Evolutionary conservation across 2,797 vertebrate genomes (phyloP).

Genomic region (Myoxocephalus aenaeus): DNA sequence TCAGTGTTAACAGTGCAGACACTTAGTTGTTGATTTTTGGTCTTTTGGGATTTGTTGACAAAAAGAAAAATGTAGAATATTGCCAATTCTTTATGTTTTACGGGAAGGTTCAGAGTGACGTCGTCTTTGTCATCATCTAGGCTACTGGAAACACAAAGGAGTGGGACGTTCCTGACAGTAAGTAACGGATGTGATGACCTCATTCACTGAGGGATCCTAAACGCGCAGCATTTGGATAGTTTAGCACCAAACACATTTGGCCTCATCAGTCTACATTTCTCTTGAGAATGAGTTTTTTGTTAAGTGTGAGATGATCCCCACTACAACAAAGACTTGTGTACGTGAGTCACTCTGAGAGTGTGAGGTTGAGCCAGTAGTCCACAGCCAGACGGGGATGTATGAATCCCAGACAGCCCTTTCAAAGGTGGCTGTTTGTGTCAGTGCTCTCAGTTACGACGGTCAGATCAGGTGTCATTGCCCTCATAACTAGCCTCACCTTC

Average conservation of each 20-base stretch:
- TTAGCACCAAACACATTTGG: constrained; percentile 15
- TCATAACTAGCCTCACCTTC: constrained; percentile 78
- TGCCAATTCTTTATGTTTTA: neutral
- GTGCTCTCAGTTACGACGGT: constrained; percentile 77
- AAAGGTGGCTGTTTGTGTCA: constrained; percentile 72
- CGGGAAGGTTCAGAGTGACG: neutral
- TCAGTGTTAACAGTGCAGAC: too few species aligned
- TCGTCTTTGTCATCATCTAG: constrained; percentile 24
- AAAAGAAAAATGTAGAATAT: neutral
- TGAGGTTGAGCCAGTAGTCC: constrained; percentile 49
- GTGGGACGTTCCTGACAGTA: constrained; percentile 17
- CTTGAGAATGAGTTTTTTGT: constrained; percentile 18
- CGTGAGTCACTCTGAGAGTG: constrained; percentile 36
- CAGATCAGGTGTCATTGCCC: constrained; percentile 81
- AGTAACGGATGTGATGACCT: constrained; percentile 22
- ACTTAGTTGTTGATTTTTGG: too few species aligned
- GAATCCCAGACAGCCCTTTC: constrained; percentile 76
- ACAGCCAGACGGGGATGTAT: constrained; percentile 56
- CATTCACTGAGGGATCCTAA: constrained; percentile 13
- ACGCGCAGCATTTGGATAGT: neutral
- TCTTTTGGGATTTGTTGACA: neutral
- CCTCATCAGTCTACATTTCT: neutral
- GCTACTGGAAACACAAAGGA: constrained; percentile 25
- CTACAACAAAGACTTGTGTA: constrained; percentile 36
- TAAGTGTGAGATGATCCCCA: constrained; percentile 2